Base-by-base conservation (phyloP, 2,888 invertebrate genomes). In the Thecocarcelia acutangulata region DNA sequence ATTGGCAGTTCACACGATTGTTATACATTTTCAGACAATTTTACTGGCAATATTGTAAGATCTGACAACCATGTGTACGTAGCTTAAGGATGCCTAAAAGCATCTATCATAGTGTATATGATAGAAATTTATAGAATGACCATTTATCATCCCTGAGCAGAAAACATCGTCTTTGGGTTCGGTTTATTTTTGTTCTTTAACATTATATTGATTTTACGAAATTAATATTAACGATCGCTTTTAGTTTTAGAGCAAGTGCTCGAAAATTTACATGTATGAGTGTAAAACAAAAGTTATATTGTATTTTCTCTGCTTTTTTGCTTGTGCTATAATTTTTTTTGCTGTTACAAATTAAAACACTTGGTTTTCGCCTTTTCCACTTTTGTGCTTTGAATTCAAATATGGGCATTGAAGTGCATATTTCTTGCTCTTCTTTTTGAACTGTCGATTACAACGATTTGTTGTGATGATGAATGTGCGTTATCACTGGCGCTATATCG, bases 321-420 rank as follows among this genome's bases (percentile, higher is more conserved):
- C 40, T 52, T 52, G 44, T 54, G 40, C 28, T n/a, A 19, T 75
- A 68, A 37, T 59, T 70, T 63, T 58, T 75, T 70, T 64, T 75
- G 24, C 59, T 75, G 33, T 69, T 68, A 54, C 40, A 59, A n/a
- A 56, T 69, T 69, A 28, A 40, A 54, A 11, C 17, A 64, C n/a
- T 69, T 68, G 73, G 58, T 63, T 54, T 70, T 37, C 15, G 28
- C 6, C 28, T 44, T 54, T 28, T 5, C 9, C 9, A 15, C 1
- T 37, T 13, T 64, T 86, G 87, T 87, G 87, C 87, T 88, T 87
- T 84, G 83, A 84, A 86, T 86, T 85, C 86, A 84, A 85, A 85
- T 21, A 42, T 85, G 84, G 42, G 13, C 61, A 61, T 58, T 64
- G 58, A 50, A 21, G 5, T n/a, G n/a, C n/a, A n/a, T 85, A 44